Evolutionary conservation across 2,113 vertebrate species (phyloP).

Genomic region (Laticauda colubrina): DNA sequence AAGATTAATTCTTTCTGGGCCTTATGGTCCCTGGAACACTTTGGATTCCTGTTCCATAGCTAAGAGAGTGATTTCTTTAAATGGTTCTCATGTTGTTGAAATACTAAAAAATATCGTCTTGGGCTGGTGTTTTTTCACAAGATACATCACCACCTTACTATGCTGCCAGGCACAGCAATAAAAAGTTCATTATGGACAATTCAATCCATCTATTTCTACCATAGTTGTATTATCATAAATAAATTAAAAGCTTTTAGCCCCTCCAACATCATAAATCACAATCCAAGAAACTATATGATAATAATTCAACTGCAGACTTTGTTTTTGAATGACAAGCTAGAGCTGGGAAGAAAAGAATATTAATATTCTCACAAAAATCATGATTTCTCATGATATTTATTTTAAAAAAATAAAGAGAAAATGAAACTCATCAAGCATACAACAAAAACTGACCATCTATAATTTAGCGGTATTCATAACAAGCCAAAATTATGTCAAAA

Average conservation of each 20-base stretch:
- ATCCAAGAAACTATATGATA: conserved; percentile 46
- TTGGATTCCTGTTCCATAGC: conserved; percentile 66
- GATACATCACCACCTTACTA: conserved; percentile 55
- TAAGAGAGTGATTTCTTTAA: conserved; percentile 63
- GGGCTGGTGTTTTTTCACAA: conserved; percentile 39
- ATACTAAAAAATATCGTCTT: conserved; percentile 62
- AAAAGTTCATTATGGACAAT: conserved; percentile 64
- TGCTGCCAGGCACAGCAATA: conserved; percentile 59
- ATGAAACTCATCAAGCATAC: neutral
- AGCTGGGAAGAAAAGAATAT: neutral
- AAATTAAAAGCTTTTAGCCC: conserved; percentile 43
- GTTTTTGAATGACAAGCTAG: conserved; percentile 16
- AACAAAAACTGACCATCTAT: neutral
- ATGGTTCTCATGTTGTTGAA: conserved; percentile 61
- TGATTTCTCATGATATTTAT: neutral
- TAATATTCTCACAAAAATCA: neutral
- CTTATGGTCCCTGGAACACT: conserved; percentile 64
- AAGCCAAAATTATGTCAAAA: neutral
- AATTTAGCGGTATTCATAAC: neutral
- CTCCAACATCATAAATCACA: conserved; percentile 60
- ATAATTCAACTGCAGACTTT: conserved; percentile 17
- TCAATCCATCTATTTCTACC: conserved; percentile 53
- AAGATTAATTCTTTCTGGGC: conserved; percentile 64
- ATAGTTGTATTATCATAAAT: conserved; percentile 59
- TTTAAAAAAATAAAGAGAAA: neutral